Evolutionary conservation across 2,888 invertebrate species (phyloP), one percentile per base, ranked within the genome.

Genomic region (Eupithecia subfuscata): DNA sequence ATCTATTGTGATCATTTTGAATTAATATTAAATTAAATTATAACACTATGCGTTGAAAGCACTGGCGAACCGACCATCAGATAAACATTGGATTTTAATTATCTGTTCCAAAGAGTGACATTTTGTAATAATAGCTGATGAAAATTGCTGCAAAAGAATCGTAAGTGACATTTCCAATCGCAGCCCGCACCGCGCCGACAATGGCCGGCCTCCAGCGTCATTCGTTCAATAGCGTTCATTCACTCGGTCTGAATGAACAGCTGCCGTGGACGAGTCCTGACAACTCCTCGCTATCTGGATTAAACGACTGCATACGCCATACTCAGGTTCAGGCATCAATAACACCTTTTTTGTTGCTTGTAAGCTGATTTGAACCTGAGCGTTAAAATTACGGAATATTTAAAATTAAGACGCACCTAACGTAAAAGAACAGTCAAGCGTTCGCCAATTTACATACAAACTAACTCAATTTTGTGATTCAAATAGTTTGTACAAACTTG

Each of bases 141-240:
- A 37, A 40, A 12, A 40, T 22, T 12, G 30, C 30, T 52, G 45
- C 37, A 71, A 69, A 69, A 69, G 65, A 71, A 70, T 40, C 64
- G 70, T 45, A 75, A 76, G 64, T 71, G 73, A 71, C 73, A 71
- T 72, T 86, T 86, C 83, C 87, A 85, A 88, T 89, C 84, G 85
- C 76, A 78, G 80, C 82, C 84, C 84, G 86, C 86, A 86, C 84
- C 84, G 79, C 75, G 68, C 34, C 80, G 82, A 89, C 89, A 89
- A 89, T 89, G 85, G 87, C 88, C 86, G 89, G 88, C 88, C 88
- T 87, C 89, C 86, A 88, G 83, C n/a, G 37, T 67, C 69, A 45
- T 73, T 76, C 73, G 45, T 63, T 16, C 86, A 86, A 88, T 86
- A 81, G 85, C 81, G 63, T 82, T 84, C 84, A 84, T 84, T 86